These are phyloP conservation scores for Pseudachorutes palmiensis DNA, from an alignment of 1,140 invertebrate genomes.

Conservation along the genomic window DNA sequence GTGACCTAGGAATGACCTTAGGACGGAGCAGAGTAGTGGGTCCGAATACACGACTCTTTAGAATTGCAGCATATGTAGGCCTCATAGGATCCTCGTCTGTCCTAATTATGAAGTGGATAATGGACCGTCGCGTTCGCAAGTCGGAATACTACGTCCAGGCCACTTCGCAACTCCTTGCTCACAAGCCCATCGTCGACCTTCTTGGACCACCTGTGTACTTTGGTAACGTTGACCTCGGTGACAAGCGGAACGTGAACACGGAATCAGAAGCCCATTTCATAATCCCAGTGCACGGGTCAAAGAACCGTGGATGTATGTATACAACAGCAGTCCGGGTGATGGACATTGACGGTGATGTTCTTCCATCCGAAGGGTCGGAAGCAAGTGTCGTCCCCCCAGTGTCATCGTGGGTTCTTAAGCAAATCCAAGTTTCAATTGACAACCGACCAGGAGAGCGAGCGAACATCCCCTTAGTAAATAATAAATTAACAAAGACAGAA, in stretches of 20 bases:
- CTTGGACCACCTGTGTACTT: constrained; percentile 59
- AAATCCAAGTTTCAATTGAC: constrained; percentile 20
- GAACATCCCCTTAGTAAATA: constrained; percentile 3
- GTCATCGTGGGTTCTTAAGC: no score
- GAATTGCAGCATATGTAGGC: constrained; percentile 48
- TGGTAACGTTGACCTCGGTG: constrained; percentile 49
- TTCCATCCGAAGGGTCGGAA: not conserved
- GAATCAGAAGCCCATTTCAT: constrained; percentile 51
- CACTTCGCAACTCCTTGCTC: constrained; percentile 47
- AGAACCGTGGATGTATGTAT: constrained; percentile 50
- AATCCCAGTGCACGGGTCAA: constrained; percentile 53
- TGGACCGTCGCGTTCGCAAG: constrained; percentile 45
- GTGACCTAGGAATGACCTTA: no score
- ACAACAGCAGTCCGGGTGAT: constrained; percentile 45
- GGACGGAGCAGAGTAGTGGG: not conserved
- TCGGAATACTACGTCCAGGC: constrained; percentile 53
- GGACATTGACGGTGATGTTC: constrained; percentile 20
- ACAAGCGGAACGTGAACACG: constrained; percentile 49
- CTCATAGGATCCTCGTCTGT: constrained; percentile 45
- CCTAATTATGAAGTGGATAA: constrained; percentile 43
- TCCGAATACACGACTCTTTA: constrained; percentile 24
- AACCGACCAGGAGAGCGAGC: constrained; percentile 23
- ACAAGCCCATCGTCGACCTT: constrained; percentile 50
- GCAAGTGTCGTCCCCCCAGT: not conserved
- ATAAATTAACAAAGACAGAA: not conserved